These are phyloP conservation scores for Drosophila barbarae DNA, from an alignment of 2,888 invertebrate species.

Conservation along the genomic window DNA sequence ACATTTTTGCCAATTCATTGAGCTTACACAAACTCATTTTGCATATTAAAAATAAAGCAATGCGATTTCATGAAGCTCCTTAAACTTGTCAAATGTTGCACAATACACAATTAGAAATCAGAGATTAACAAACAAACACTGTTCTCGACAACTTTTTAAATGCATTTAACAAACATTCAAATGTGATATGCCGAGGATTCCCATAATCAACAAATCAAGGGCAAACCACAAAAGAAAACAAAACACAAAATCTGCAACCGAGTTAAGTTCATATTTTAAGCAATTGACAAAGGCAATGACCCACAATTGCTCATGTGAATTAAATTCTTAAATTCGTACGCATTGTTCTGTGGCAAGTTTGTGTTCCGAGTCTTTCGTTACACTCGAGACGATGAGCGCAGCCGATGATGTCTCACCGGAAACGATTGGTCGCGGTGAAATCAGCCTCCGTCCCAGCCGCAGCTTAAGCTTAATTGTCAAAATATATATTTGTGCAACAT, in stretches of 20 bases:
- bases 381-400: not conserved
- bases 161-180: constrained; percentile 12
- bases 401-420: constrained; percentile 40
- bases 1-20: not conserved
- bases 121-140: not conserved
- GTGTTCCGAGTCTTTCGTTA: constrained; percentile 15
- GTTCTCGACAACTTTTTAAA: not conserved
- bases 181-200: constrained; percentile 4
- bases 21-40: not conserved
- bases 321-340: constrained; percentile 9
- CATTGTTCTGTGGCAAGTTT: constrained; percentile 36
- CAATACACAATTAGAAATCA: not conserved
- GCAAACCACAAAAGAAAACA: constrained; percentile 2
- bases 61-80: not conserved
- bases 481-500: constrained; percentile 63
- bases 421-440: constrained; percentile 52
- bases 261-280: constrained; percentile 6
- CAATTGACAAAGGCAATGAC: constrained; percentile 40
- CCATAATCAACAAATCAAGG: constrained; percentile 23
- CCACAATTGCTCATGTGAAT: constrained; percentile 25
- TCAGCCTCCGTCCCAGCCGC: constrained; percentile 48
- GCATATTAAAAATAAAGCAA: not conserved
- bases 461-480: constrained; percentile 58
- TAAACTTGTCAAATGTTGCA: not conserved
- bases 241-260: constrained; percentile 3